phyloP scores from a whole-genome alignment of 2,113 vertebrate species.

The Hystrix brachyura region DNA sequence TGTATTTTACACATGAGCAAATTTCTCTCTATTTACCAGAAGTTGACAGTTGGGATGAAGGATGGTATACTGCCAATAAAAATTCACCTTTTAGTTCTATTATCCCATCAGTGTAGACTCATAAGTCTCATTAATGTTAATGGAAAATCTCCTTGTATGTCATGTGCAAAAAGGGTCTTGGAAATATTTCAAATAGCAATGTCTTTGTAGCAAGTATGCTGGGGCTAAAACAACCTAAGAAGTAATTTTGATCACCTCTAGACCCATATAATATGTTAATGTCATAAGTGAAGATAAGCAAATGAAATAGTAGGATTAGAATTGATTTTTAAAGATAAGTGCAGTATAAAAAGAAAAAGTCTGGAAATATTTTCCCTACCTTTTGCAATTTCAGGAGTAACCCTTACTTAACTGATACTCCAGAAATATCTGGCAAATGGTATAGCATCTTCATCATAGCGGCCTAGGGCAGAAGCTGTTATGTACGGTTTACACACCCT shows the following conservation, averaged over 20 bases:
- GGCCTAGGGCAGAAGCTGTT: not conserved
- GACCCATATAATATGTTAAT: not conserved
- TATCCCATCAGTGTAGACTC: conserved; percentile 36
- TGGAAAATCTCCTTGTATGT: conserved; percentile 32
- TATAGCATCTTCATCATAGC: not conserved
- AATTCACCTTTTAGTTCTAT: conserved; percentile 58
- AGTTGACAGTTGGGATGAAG: conserved; percentile 13
- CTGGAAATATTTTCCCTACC: not conserved
- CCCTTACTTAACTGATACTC: not conserved
- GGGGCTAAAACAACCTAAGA: not conserved
- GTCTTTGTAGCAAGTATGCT: conserved; percentile 3
- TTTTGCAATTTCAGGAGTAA: conserved; percentile 25
- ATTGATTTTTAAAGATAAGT: conserved; percentile 41
- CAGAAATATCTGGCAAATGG: not conserved
- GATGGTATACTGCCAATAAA: conserved; percentile 21
- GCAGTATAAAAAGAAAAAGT: not conserved
- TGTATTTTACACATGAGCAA: not conserved
- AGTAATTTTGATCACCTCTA: conserved; percentile 21
- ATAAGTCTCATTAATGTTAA: conserved; percentile 49
- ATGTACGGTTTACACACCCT: not conserved
- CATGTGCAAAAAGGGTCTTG: not conserved
- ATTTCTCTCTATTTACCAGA: conserved; percentile 32
- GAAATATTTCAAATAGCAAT: conserved; percentile 17
- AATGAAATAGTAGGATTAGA: not conserved
- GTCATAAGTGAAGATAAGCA: conserved; percentile 23